Evolutionary conservation across 2,113 vertebrate genomes (phyloP).

Genomic region (Eurypyga helias): DNA sequence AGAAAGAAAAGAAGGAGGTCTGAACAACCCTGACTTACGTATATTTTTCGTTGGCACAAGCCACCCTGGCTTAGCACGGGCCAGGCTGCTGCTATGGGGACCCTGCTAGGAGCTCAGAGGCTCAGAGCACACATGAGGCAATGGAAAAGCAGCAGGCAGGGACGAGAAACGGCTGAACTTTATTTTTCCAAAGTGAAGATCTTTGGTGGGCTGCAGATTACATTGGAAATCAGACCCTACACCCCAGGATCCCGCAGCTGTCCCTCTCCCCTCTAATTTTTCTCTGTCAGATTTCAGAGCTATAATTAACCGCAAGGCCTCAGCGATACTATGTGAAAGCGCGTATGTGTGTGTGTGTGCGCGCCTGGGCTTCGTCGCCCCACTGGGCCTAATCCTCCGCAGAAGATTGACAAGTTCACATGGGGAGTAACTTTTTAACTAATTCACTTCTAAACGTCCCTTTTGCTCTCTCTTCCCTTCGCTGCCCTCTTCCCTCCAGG

Average conservation of each 20-base stretch:
- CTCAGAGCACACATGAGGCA: slow-evolving; percentile 56
- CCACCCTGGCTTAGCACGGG: slow-evolving; percentile 5
- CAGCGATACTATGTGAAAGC: slow-evolving; percentile 77
- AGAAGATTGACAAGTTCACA: slow-evolving; percentile 81
- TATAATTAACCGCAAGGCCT: slow-evolving; percentile 90
- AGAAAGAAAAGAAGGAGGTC: neutral
- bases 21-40: neutral
- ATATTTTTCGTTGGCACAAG: slow-evolving; percentile 52
- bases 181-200: slow-evolving; percentile 68
- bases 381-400: slow-evolving; percentile 76
- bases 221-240: slow-evolving; percentile 78
- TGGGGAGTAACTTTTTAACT: slow-evolving; percentile 70
- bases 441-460: slow-evolving; percentile 30
- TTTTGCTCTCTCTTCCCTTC: neutral
- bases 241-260: slow-evolving; percentile 81
- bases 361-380: slow-evolving; percentile 73
- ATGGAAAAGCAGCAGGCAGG: slow-evolving; percentile 70
- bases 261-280: slow-evolving; percentile 90
- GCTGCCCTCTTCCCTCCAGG: neutral
- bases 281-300: slow-evolving; percentile 89
- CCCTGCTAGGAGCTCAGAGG: slow-evolving; percentile 19
- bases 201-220: slow-evolving; percentile 77
- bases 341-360: slow-evolving; percentile 52
- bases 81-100: slow-evolving; percentile 11
- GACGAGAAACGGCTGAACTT: slow-evolving; percentile 58